A percentile compares a stretch with the other conserved stretches of the same genome.
These are phyloP conservation scores for Achatina immaculata DNA, from an alignment of 1,140 invertebrate species.

Conservation along the genomic window DNA sequence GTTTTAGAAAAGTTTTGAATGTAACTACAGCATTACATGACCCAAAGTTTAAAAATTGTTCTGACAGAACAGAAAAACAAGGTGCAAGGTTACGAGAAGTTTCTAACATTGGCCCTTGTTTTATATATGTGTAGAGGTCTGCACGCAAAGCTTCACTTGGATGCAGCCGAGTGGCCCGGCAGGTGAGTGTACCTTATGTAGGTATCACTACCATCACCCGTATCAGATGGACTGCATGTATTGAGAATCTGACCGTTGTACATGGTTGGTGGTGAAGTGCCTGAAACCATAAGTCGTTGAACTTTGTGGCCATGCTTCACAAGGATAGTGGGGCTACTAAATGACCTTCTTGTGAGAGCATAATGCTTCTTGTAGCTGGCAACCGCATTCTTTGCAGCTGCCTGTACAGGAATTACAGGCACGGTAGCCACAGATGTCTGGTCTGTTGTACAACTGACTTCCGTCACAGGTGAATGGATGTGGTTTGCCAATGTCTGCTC, in stretches of 20 bases:
- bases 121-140: constrained; percentile 8
- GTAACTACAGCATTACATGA: constrained; percentile 38
- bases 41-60: constrained; percentile 1
- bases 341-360: constrained; percentile 54
- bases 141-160: constrained; percentile 24
- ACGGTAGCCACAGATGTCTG: constrained; percentile 48
- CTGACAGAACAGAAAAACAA: constrained; percentile 11
- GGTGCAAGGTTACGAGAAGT: not conserved
- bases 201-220: constrained; percentile 44
- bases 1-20: not conserved
- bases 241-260: constrained; percentile 46
- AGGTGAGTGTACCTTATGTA: constrained; percentile 44
- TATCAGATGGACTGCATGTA: constrained; percentile 45
- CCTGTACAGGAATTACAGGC: constrained; percentile 50
- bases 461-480: constrained; percentile 49
- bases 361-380: constrained; percentile 54
- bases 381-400: constrained; percentile 50
- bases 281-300: constrained; percentile 58
- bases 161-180: constrained; percentile 32
- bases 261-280: constrained; percentile 42
- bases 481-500: constrained; percentile 51
- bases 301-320: constrained; percentile 64
- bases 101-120: not conserved
- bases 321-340: constrained; percentile 57
- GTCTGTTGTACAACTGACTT: constrained; percentile 41